Percentiles rank a stretch among this genome's conserved stretches.
phyloP scores from a whole-genome alignment of 2,113 vertebrate species.

The Gnathonemus echidnorhynchus region DNA sequence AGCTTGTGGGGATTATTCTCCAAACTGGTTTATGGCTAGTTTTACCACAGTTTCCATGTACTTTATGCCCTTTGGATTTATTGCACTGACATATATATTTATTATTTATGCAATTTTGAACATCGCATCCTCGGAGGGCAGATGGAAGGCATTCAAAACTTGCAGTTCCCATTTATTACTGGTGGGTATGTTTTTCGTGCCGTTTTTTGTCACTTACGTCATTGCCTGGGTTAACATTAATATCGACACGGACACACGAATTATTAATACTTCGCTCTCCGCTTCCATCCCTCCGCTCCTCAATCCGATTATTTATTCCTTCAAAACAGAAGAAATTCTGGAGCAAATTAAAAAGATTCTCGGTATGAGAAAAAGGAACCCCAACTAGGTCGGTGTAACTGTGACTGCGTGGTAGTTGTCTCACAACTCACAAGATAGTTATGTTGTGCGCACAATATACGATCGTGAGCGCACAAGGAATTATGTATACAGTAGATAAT shows the following conservation, averaged over 20 bases:
- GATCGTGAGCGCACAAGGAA: neutral
- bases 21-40: slow-evolving; percentile 26
- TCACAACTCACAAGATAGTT: neutral
- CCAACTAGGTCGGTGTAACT: neutral
- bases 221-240: slow-evolving; percentile 26
- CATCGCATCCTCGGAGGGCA: slow-evolving; percentile 15
- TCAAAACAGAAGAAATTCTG: slow-evolving; percentile 28
- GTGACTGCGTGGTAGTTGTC: neutral
- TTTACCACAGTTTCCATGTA: slow-evolving; percentile 11
- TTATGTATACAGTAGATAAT: neutral
- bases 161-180: slow-evolving; percentile 24
- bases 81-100: slow-evolving; percentile 20
- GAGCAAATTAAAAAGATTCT: slow-evolving; percentile 20
- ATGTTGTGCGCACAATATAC: neutral
- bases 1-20: slow-evolving; percentile 27
- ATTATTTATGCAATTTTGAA: slow-evolving; percentile 25
- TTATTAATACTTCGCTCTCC: slow-evolving; percentile 24
- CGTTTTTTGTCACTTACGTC: slow-evolving; percentile 20
- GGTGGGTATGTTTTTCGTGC: slow-evolving; percentile 25
- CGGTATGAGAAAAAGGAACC: slow-evolving; percentile 5
- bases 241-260: slow-evolving; percentile 29
- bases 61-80: slow-evolving; percentile 21
- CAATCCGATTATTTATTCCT: slow-evolving; percentile 27
- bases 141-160: slow-evolving; percentile 27
- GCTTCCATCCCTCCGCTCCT: slow-evolving; percentile 22